These are phyloP conservation scores for Polydrusus pterygomalis DNA, from an alignment of 2,888 invertebrate species.

Conservation along the genomic window DNA sequence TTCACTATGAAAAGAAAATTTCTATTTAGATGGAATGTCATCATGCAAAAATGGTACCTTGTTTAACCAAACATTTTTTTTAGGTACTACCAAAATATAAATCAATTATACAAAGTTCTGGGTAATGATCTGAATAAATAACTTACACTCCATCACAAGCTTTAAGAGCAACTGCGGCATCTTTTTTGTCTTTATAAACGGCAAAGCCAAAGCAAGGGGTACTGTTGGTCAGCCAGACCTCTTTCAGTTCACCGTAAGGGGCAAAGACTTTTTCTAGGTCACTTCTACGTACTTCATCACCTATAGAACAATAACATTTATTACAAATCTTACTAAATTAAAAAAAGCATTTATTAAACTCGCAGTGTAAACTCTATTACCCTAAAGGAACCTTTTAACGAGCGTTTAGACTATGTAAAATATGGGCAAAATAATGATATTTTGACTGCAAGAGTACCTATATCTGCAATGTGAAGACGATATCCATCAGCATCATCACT, in stretches of 20 bases:
- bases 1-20: constrained; percentile 66
- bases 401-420: too few species aligned
- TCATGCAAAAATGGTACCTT: too few species aligned
- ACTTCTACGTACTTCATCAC: constrained; percentile 73
- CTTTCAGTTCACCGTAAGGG: constrained; percentile 74
- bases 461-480: constrained; percentile 74
- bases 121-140: too few species aligned
- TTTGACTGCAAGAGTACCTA: constrained; percentile 60
- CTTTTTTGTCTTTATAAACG: constrained; percentile 74
- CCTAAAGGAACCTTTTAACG: too few species aligned
- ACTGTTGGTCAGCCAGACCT: constrained; percentile 77
- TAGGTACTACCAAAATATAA: too few species aligned
- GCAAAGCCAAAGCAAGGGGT: constrained; percentile 79
- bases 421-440: too few species aligned
- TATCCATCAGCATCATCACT: constrained; percentile 70
- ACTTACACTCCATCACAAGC: constrained; percentile 74
- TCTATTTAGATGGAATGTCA: too few species aligned
- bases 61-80: too few species aligned
- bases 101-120: too few species aligned
- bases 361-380: too few species aligned
- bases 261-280: constrained; percentile 75
- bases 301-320: constrained; percentile 19
- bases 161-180: constrained; percentile 73
- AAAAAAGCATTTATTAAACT: too few species aligned
- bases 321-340: not conserved